Percentiles rank a stretch among this genome's conserved stretches.
Evolutionary conservation across 2,113 vertebrate species (phyloP).

Genomic region (Poeciliopsis turrubarensis): DNA sequence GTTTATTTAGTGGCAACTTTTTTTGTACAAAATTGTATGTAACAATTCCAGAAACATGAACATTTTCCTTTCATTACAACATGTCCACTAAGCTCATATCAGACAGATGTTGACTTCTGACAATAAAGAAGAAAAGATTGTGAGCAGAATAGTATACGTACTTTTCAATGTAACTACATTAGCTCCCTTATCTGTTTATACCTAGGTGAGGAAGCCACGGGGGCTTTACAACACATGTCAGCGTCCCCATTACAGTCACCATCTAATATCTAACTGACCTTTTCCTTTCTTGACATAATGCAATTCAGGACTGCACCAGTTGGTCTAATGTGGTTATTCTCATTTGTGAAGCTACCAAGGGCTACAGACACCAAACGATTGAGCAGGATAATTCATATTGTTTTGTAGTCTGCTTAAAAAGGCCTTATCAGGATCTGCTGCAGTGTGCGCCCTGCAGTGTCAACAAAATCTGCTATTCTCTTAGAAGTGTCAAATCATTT

Average conservation of each 20-base stretch:
- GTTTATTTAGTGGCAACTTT: too few relatives aligned
- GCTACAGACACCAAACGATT: conserved; percentile 1
- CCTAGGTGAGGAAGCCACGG: not conserved
- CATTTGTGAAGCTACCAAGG: conserved; percentile 16
- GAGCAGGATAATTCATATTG: not conserved
- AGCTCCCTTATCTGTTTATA: conserved; percentile 13
- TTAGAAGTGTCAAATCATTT: not conserved
- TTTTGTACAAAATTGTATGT: not conserved
- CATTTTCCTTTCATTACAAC: not conserved
- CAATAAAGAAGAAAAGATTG: not conserved
- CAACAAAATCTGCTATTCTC: not conserved
- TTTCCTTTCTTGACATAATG: conserved; percentile 69
- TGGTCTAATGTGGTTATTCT: conserved; percentile 51
- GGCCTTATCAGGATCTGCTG: not conserved
- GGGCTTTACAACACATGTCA: conserved; percentile 31
- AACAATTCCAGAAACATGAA: not conserved
- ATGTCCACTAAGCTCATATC: not conserved
- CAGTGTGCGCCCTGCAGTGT: not conserved
- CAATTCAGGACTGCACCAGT: conserved; percentile 55
- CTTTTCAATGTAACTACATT: conserved; percentile 9
- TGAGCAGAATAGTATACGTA: not conserved
- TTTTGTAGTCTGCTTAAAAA: not conserved
- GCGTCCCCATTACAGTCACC: not conserved
- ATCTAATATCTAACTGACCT: conserved; percentile 69
- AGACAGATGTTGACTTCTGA: not conserved